These are phyloP conservation scores for Dicerorhinus sumatrensis DNA, from an alignment of 2,113 vertebrate species.

Conservation along the genomic window DNA sequence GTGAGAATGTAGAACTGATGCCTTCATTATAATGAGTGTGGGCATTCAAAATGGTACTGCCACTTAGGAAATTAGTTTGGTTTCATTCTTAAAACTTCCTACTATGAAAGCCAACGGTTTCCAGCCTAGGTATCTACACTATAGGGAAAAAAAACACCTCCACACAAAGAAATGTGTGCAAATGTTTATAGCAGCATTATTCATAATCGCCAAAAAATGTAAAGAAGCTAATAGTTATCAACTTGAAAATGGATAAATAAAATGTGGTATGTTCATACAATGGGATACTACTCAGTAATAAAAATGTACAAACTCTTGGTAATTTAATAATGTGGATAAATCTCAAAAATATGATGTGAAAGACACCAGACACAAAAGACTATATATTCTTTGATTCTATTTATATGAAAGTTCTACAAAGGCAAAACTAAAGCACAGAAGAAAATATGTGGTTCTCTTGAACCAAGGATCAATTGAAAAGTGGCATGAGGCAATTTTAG, in stretches of 20 bases:
- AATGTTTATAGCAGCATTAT: not conserved
- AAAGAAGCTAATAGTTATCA: not conserved
- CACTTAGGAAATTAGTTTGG: not conserved
- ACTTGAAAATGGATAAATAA: not conserved
- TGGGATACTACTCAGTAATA: not conserved
- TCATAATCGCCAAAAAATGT: not conserved
- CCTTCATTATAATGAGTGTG: not conserved
- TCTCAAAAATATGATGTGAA: not conserved
- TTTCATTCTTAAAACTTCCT: not conserved
- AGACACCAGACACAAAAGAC: not conserved
- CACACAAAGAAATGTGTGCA: not conserved
- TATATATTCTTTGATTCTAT: not conserved
- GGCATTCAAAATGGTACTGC: not conserved
- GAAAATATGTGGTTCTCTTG: not conserved
- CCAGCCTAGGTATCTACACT: not conserved
- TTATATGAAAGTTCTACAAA: not conserved
- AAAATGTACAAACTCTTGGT: not conserved
- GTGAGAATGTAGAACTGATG: not conserved
- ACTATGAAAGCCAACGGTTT: not conserved
- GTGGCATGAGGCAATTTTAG: not conserved
- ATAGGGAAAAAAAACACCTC: not conserved
- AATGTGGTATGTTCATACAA: not conserved
- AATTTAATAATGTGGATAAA: not conserved
- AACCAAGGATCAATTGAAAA: not conserved
- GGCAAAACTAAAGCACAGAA: not conserved